phyloP scores from a whole-genome alignment of 2,888 invertebrate species.

The Tenthredo amoena region DNA sequence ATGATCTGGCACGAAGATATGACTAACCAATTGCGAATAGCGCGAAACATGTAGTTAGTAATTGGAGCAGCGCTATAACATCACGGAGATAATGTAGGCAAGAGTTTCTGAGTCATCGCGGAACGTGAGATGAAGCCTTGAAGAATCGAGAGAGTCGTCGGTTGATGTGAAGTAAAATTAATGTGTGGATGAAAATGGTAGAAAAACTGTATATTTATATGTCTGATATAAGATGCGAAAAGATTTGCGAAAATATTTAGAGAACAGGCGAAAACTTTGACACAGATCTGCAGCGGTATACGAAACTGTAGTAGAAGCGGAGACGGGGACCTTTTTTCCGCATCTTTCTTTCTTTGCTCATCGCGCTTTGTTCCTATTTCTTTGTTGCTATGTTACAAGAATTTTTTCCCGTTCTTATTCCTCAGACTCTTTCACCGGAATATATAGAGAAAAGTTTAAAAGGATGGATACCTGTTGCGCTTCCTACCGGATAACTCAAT shows the following conservation, averaged over 20 bases:
- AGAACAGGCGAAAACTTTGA: neutral
- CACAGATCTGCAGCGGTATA: conserved; percentile 2
- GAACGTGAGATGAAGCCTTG: conserved; percentile 22
- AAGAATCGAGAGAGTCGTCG: neutral
- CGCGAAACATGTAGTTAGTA: conserved; percentile 66
- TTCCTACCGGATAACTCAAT: conserved; percentile 46
- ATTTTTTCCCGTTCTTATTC: conserved; percentile 57
- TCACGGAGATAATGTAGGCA: conserved; percentile 60
- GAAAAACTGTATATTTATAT: neutral
- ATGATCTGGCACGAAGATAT: conserved; percentile 55
- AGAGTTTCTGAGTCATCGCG: conserved; percentile 63
- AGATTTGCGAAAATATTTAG: neutral
- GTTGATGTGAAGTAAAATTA: conserved; percentile 2
- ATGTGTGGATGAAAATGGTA: neutral
- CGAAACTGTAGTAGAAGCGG: neutral
- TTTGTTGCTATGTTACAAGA: conserved; percentile 55
- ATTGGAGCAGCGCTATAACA: conserved; percentile 65
- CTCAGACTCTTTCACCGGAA: conserved; percentile 54
- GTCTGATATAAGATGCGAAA: neutral
- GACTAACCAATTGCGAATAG: conserved; percentile 66
- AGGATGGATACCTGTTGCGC: conserved; percentile 71
- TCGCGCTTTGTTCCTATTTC: conserved; percentile 36
- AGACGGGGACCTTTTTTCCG: neutral
- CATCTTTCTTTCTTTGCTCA: conserved; percentile 18
- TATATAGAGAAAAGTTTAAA: conserved; percentile 68